Evolutionary conservation across 2,113 vertebrate genomes (phyloP).

Genomic region (Microtus montanus): DNA sequence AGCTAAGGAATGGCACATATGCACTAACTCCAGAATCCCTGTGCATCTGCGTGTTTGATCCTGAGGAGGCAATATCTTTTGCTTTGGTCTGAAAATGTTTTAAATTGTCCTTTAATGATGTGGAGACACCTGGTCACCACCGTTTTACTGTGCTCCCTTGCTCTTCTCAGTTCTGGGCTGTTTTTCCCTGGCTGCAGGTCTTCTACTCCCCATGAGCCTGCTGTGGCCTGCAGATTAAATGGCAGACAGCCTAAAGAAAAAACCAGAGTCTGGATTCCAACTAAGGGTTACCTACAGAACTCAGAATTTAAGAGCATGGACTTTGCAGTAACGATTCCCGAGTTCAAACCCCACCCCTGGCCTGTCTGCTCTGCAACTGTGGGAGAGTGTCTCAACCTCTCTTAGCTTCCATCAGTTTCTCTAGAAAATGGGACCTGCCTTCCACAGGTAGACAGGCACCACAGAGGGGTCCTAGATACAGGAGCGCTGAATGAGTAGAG

Average conservation of each 20-base stretch:
- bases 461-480: background rate
- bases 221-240: background rate
- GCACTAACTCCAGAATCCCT: background rate
- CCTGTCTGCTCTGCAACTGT: background rate
- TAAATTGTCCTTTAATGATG: background rate
- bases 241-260: slow-evolving; percentile 16
- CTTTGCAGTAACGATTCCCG: background rate
- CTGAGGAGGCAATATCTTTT: background rate
- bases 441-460: background rate
- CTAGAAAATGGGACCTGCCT: slow-evolving; percentile 6
- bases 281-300: background rate
- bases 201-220: background rate
- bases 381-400: background rate
- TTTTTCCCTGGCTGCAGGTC: background rate
- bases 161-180: slow-evolving; percentile 5
- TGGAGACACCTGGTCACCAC: background rate
- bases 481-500: background rate
- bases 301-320: background rate
- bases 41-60: background rate
- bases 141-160: background rate
- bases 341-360: background rate
- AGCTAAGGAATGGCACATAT: background rate
- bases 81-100: background rate
- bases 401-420: background rate
- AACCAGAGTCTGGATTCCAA: background rate